Percentiles rank a stretch among this genome's conserved stretches.
phyloP scores from a whole-genome alignment of 2,888 invertebrate species.

The Candidula unifasciata region DNA sequence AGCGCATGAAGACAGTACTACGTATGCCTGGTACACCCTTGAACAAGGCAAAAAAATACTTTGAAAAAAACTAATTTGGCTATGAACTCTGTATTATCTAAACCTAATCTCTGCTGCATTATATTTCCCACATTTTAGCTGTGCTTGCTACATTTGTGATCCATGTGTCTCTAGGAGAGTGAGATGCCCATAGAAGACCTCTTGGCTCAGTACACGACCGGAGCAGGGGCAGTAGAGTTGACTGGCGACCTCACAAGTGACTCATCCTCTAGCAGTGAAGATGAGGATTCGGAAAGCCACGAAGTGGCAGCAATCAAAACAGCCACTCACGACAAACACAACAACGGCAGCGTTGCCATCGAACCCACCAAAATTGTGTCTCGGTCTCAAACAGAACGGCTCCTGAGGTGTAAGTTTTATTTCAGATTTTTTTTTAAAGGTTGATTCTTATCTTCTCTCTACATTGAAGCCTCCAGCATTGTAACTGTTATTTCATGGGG shows the following conservation, averaged over 20 bases:
- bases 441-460: too few species aligned
- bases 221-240: slow-evolving; percentile 31
- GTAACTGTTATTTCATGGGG: too few species aligned
- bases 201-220: slow-evolving; percentile 86
- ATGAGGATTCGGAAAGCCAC: slow-evolving; percentile 78
- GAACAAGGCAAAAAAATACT: too few species aligned
- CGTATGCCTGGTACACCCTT: too few species aligned
- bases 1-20: too few species aligned
- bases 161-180: slow-evolving; percentile 84
- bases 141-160: not conserved
- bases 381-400: slow-evolving; percentile 79
- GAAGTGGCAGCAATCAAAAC: slow-evolving; percentile 78
- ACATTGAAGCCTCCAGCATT: too few species aligned
- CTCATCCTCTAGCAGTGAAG: slow-evolving; percentile 70
- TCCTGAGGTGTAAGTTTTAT: slow-evolving; percentile 82
- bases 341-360: slow-evolving; percentile 74
- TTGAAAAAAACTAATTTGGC: too few species aligned
- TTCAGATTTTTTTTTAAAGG: too few species aligned
- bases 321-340: slow-evolving; percentile 76
- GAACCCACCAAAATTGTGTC: slow-evolving; percentile 75
- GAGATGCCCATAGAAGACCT: slow-evolving; percentile 97
- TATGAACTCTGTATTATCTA: too few species aligned
- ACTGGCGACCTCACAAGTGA: slow-evolving; percentile 51
- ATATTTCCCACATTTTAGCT: not conserved
- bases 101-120: not conserved